A percentile compares a stretch with the other conserved stretches of the same genome.
Evolutionary conservation across 2,797 vertebrate species (phyloP).

Genomic region (Phalloptychus januarius): DNA sequence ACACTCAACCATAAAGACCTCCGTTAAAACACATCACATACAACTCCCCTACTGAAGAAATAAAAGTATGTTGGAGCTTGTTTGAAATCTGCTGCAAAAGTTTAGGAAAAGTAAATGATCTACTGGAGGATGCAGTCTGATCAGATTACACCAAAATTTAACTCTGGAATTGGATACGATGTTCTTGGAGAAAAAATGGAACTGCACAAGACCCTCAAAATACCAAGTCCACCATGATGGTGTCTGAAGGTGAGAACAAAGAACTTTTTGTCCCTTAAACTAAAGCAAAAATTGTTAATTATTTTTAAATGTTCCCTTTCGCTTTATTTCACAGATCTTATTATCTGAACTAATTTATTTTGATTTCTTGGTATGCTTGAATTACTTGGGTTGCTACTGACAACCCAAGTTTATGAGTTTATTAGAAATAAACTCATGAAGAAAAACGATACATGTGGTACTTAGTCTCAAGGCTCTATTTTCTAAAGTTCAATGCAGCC

Average conservation of each 20-base stretch:
- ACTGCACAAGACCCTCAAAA: background rate
- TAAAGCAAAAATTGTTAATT: background rate
- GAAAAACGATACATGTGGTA: background rate
- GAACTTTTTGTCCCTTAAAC: background rate
- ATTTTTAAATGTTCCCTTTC: background rate
- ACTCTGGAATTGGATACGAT: background rate
- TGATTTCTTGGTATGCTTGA: background rate
- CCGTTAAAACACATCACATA: background rate
- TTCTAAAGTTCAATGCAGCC: slow-evolving; percentile 19
- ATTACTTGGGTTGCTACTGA: background rate
- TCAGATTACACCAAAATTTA: background rate
- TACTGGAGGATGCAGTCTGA: background rate
- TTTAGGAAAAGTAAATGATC: background rate
- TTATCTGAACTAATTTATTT: background rate
- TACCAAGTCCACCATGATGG: background rate
- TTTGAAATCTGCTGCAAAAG: background rate
- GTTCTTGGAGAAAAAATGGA: background rate
- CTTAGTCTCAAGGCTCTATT: background rate
- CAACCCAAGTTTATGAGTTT: no score
- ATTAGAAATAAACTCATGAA: background rate
- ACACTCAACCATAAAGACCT: background rate
- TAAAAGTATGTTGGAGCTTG: background rate
- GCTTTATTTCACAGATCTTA: background rate
- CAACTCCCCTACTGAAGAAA: background rate
- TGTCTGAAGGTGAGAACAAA: background rate